phyloP scores from a whole-genome alignment of 1,140 invertebrate species.

The Diorhabda sublineata region DNA sequence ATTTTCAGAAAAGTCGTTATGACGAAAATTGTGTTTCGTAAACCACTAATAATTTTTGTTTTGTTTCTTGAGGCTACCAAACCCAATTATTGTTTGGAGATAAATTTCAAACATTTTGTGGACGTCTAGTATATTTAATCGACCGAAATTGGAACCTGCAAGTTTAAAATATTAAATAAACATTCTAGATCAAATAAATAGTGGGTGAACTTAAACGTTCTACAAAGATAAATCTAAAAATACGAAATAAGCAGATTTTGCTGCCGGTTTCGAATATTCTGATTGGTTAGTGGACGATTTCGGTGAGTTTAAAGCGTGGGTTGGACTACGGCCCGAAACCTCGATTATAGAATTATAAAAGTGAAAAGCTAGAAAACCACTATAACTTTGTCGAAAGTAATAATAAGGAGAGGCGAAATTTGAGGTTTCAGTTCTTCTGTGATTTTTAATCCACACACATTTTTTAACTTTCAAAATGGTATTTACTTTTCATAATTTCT shows the following conservation, averaged over 20 bases:
- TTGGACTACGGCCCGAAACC: conserved; percentile 9
- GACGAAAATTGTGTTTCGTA: too few species aligned
- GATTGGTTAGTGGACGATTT: conserved; percentile 14
- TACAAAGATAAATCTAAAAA: conserved; percentile 18
- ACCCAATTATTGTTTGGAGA: too few species aligned
- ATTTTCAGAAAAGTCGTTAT: too few species aligned
- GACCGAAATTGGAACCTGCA: background rate
- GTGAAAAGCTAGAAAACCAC: conserved; percentile 18
- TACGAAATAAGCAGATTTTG: conserved; percentile 15
- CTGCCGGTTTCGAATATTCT: conserved; percentile 18
- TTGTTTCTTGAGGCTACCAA: too few species aligned
- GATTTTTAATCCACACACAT: conserved; percentile 2
- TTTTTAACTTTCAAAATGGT: conserved; percentile 15
- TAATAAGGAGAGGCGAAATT: conserved; percentile 8
- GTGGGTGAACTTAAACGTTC: conserved; percentile 5
- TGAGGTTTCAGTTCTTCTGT: conserved; percentile 16
- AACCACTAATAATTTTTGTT: too few species aligned
- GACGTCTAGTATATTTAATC: background rate
- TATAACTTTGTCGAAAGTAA: conserved; percentile 17
- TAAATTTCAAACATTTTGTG: too few species aligned
- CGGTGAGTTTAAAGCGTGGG: conserved; percentile 5
- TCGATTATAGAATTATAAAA: conserved; percentile 17
- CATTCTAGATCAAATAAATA: conserved; percentile 14
- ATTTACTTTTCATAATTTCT: background rate
- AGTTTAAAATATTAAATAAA: conserved; percentile 4